Conservation (phyloP, 2,888 invertebrate genomes). For the Caenorhabditis panamensis region DNA sequence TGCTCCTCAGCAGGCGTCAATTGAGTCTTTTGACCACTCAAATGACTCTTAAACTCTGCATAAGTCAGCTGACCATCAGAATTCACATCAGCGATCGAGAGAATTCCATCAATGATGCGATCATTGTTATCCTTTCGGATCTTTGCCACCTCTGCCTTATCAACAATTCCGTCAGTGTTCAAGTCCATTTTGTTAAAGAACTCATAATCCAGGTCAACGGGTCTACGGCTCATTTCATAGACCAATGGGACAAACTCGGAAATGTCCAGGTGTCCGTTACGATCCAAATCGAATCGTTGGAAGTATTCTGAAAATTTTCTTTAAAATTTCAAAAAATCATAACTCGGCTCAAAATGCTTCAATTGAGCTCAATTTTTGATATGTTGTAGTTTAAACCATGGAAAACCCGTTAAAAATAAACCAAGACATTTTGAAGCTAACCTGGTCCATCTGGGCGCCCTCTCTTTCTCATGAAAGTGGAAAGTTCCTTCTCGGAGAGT, state of each 20-base stretch:
- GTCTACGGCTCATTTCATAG: constrained; percentile 72
- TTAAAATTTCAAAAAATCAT: too few relatives aligned
- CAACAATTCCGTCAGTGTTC: constrained; percentile 72
- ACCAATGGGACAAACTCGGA: constrained; percentile 79
- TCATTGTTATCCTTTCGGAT: constrained; percentile 61
- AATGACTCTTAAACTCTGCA: constrained; percentile 70
- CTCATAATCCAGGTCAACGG: constrained; percentile 71
- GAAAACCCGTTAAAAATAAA: too few relatives aligned
- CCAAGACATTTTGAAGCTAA: not conserved
- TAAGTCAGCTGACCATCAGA: constrained; percentile 72
- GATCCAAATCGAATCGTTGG: constrained; percentile 70
- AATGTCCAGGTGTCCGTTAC: constrained; percentile 71
- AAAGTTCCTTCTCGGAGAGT: constrained; percentile 39
- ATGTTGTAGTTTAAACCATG: too few relatives aligned
- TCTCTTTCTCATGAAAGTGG: constrained; percentile 50
- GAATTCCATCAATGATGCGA: constrained; percentile 75
- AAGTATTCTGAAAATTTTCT: constrained; percentile 69
- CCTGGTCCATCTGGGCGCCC: constrained; percentile 54
- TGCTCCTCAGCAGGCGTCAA: constrained; percentile 67
- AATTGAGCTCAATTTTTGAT: too few relatives aligned
- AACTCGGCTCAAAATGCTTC: too few relatives aligned
- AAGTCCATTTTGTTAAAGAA: constrained; percentile 77
- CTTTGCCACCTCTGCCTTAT: constrained; percentile 46
- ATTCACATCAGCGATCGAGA: constrained; percentile 76
- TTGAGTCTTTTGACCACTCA: constrained; percentile 51